Evolutionary conservation across 1,140 invertebrate species (phyloP).

Genomic region (Procambarus virginalis): DNA sequence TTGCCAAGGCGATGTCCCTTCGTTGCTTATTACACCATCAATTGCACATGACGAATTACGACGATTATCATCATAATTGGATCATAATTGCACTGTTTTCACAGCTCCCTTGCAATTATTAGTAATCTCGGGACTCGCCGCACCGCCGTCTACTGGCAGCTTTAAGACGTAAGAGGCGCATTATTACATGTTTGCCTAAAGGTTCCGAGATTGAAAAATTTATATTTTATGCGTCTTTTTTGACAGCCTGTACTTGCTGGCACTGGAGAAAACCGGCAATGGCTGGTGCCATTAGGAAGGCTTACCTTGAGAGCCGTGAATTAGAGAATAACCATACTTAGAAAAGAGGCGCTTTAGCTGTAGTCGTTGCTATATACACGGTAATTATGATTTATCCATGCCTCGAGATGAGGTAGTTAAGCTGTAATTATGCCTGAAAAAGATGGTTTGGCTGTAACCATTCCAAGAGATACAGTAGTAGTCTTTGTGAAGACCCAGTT

Average conservation of each 20-base stretch:
- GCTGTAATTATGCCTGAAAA: too few relatives aligned
- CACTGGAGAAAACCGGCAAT: background rate
- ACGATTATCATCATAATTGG: conserved; percentile 63
- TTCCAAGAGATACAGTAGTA: too few relatives aligned
- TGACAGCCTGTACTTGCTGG: background rate
- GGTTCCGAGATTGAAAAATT: background rate
- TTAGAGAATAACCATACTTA: too few relatives aligned
- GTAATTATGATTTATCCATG: too few relatives aligned
- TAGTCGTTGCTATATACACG: too few relatives aligned
- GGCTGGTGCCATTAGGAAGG: too few relatives aligned
- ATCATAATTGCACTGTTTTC: conserved; percentile 67
- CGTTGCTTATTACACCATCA: conserved; percentile 53
- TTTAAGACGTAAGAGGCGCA: background rate
- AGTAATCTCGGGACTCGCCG: conserved; percentile 28
- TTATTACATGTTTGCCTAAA: conserved; percentile 43
- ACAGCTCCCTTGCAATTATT: conserved; percentile 58
- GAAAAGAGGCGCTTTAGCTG: too few relatives aligned
- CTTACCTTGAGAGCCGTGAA: too few relatives aligned
- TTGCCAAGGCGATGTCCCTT: conserved; percentile 5
- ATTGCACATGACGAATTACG: conserved; percentile 57
- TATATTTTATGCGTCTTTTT: background rate
- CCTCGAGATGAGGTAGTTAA: too few relatives aligned
- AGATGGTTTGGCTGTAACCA: too few relatives aligned
- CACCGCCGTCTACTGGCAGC: background rate
- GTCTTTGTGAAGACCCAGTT: too few relatives aligned